Conservation (phyloP, 2,797 vertebrate genomes). For the Gymnopithys bicolor region DNA sequence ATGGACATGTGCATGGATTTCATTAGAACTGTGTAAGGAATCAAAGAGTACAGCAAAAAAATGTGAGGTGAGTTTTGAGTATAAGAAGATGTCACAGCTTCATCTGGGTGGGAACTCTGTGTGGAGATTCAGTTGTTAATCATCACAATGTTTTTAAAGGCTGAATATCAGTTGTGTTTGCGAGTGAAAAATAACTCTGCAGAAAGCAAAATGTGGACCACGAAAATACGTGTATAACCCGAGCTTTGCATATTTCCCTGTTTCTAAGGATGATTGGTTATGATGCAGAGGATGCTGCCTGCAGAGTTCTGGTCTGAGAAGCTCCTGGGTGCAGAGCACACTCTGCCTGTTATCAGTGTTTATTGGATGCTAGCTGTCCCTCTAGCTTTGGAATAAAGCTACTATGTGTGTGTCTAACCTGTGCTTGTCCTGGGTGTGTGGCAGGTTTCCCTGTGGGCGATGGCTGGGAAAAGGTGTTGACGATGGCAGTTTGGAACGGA, state of each 20-base stretch:
- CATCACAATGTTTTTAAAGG: not conserved
- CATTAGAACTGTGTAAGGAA: not conserved
- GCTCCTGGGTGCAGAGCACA: not conserved
- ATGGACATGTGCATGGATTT: not conserved
- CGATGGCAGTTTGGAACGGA: slow-evolving; percentile 92
- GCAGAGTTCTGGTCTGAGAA: not conserved
- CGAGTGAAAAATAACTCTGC: not conserved
- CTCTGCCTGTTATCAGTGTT: not conserved
- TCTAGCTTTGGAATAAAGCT: not conserved
- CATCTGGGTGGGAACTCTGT: not conserved
- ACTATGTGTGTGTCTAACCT: not conserved
- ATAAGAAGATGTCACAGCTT: not conserved
- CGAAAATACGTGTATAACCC: rapidly evolving
- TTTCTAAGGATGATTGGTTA: not conserved
- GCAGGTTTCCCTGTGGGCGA: slow-evolving; percentile 94
- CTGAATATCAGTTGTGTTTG: not conserved
- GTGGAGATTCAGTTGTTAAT: not conserved
- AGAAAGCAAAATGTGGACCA: not conserved
- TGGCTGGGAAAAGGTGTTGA: slow-evolving; percentile 97
- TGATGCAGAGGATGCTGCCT: not conserved
- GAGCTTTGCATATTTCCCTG: not conserved
- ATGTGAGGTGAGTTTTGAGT: not conserved
- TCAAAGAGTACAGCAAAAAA: not conserved
- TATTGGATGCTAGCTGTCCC: not conserved
- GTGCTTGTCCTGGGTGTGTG: not conserved